Evolutionary conservation across 2,797 vertebrate species (phyloP).

Genomic region (Semotilus atromaculatus): DNA sequence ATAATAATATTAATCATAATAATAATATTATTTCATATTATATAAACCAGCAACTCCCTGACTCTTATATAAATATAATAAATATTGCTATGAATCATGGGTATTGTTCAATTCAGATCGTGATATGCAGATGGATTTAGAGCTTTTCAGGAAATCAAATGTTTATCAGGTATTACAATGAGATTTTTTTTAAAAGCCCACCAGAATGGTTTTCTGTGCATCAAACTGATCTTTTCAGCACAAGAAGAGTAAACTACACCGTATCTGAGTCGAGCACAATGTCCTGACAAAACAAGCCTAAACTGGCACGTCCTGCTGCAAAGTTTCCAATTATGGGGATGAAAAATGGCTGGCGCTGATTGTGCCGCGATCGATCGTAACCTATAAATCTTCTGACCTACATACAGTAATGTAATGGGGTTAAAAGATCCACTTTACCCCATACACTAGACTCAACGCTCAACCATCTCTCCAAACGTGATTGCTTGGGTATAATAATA

Average conservation of each 20-base stretch:
- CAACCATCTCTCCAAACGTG: background rate
- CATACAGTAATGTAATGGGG: constrained; percentile 40
- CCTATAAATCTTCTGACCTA: constrained; percentile 58
- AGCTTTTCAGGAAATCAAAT: background rate
- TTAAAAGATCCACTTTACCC: constrained; percentile 42
- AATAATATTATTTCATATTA: background rate
- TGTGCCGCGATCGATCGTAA: constrained; percentile 52
- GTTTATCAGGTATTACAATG: background rate
- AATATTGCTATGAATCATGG: background rate
- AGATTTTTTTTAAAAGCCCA: background rate
- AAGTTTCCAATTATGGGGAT: constrained; percentile 56
- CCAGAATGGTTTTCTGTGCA: background rate
- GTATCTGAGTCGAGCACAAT: constrained; percentile 31
- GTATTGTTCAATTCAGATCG: background rate
- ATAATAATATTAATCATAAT: background rate
- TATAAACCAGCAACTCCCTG: background rate
- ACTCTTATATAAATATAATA: background rate
- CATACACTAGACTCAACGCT: background rate
- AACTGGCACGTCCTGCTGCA: constrained; percentile 44
- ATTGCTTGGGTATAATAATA: background rate
- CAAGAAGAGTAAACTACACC: constrained; percentile 31
- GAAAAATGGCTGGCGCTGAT: constrained; percentile 51
- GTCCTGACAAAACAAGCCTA: constrained; percentile 42
- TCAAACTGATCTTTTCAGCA: constrained; percentile 51
- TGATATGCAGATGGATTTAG: background rate